Conservation (phyloP, 2,113 vertebrate species). For the Sitta europaea region DNA sequence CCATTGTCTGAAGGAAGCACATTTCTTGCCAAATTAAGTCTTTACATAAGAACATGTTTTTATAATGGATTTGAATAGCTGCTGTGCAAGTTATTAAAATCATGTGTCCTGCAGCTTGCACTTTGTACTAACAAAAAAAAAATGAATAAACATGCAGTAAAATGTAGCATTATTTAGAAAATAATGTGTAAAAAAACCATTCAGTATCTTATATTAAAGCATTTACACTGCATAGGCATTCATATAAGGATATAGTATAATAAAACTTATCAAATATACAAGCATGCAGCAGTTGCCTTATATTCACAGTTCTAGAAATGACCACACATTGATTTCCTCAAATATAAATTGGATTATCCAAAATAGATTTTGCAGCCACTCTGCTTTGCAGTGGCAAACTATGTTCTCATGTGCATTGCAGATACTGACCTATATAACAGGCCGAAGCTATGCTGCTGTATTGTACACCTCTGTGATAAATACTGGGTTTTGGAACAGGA, state of each 20-base stretch:
- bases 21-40: constrained; percentile 40
- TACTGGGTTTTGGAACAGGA: constrained; percentile 27
- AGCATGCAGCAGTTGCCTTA: constrained; percentile 66
- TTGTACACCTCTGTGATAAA: constrained; percentile 42
- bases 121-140: constrained; percentile 50
- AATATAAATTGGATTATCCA: constrained; percentile 65
- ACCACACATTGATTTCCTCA: constrained; percentile 45
- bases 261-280: constrained; percentile 63
- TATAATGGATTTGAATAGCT: constrained; percentile 45
- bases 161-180: constrained; percentile 52
- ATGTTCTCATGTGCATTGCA: constrained; percentile 40
- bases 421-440: constrained; percentile 63
- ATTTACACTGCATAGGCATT: constrained; percentile 71
- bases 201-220: constrained; percentile 63
- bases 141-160: constrained; percentile 58
- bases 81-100: constrained; percentile 55
- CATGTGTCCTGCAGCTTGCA: constrained; percentile 33
- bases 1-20: constrained; percentile 51
- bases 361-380: constrained; percentile 66
- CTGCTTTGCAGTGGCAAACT: constrained; percentile 39
- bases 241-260: constrained; percentile 62
- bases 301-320: constrained; percentile 64
- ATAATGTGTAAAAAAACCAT: constrained; percentile 45
- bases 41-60: constrained; percentile 27
- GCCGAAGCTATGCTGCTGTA: constrained; percentile 55